Evolutionary conservation across 2,113 vertebrate species (phyloP), one percentile per base, ranked within the genome.

Genomic region (Ciconia maguari): DNA sequence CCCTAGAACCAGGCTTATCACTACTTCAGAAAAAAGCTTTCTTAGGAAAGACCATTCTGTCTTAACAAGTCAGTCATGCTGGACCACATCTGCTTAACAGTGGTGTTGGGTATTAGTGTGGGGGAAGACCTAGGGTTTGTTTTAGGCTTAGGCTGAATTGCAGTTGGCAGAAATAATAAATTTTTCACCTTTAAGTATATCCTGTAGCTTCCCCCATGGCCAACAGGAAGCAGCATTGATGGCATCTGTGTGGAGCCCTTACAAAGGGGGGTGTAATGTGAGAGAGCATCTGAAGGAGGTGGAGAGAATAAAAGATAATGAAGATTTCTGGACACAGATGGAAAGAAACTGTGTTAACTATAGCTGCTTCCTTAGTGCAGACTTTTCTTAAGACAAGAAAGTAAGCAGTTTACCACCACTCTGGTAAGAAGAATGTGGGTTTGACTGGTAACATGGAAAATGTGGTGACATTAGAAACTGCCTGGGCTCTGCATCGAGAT

Each of bases 391-490:
- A 86, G 55, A 16, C 61, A 54, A 75, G 66, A 44, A 72, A 48
- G 12, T 9, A 58, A 85, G 42, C 21, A 24, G 34, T 49, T 93
- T 61, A 30, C n/a, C 64, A 36, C 55, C 46, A 66, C 16, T 1
- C 78, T 86, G 89, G 52, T 54, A 58, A 88, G 48, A 70, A 49
- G 76, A 89, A 66, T 21, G 42, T 66, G 66, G 18, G 7, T 92
- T 97, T 96, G 76, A 51, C 82, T 76, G 75, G 42, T 76, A 52
- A 42, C 22, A 0, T 95, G 91, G 94, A 96, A 97, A 96, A 91
- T 83, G 36, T 76, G 79, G 70, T 87, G 80, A 58, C 42, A 71
- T 84, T 74, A 87, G 84, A 65, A 95, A 75, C 69, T 88, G 74
- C 84, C 89, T 64, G 78, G 84, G 93, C 87, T 80, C 1, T 70